Evolutionary conservation across 2,113 vertebrate species (phyloP).

Genomic region (Calypte anna): DNA sequence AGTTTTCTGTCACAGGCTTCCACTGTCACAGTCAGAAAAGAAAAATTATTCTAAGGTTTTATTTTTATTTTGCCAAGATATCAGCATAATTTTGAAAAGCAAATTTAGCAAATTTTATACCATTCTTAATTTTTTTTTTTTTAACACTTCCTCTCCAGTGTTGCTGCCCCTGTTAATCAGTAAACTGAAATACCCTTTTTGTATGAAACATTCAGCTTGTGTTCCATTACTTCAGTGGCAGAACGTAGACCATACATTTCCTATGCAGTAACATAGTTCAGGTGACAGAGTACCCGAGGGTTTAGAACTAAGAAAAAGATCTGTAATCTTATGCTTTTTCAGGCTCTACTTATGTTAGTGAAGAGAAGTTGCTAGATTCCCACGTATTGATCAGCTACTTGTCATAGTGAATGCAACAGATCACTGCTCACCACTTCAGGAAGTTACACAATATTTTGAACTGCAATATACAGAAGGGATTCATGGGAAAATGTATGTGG

Average conservation of each 20-base stretch:
- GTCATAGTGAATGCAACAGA: not conserved
- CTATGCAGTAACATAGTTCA: not conserved
- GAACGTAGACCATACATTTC: not conserved
- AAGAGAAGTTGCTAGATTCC: not conserved
- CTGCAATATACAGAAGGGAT: not conserved
- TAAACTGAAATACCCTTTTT: not conserved
- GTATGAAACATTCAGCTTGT: not conserved
- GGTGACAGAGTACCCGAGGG: not conserved
- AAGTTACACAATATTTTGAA: conserved; percentile 2
- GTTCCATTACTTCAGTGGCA: not conserved
- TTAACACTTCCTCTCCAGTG: accelerated
- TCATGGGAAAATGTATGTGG: not conserved
- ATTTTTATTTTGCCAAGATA: not conserved
- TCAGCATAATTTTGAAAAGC: not conserved
- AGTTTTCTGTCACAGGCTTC: not conserved
- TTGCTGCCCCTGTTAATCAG: not conserved
- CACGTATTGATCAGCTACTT: not conserved
- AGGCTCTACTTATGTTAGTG: not conserved
- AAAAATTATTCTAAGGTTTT: not conserved
- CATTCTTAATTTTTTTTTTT: not conserved
- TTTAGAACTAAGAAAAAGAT: not conserved
- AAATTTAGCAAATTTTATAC: not conserved
- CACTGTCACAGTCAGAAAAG: not conserved
- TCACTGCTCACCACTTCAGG: not conserved
- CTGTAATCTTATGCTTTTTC: not conserved